phyloP scores from a whole-genome alignment of 2,797 vertebrate genomes.

The Hydrolagus colliei region DNA sequence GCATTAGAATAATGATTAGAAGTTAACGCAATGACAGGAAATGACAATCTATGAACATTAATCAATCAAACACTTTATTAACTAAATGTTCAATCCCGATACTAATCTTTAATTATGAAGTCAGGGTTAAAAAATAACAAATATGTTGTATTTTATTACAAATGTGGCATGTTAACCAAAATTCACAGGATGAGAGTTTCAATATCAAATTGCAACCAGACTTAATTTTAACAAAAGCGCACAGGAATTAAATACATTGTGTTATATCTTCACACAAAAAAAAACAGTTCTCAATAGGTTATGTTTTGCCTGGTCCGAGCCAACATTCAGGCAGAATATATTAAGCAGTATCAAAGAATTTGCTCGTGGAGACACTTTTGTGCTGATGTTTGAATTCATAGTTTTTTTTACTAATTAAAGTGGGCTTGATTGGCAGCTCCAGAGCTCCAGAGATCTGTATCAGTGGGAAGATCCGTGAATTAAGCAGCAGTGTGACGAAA shows the following conservation, averaged over 20 bases:
- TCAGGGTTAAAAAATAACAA: conserved; percentile 72
- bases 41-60: conserved; percentile 74
- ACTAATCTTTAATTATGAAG: conserved; percentile 81
- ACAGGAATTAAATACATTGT: conserved; percentile 16
- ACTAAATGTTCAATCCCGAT: conserved; percentile 74
- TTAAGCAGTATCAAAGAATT: conserved; percentile 31
- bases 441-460: conserved; percentile 47
- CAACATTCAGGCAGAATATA: conserved; percentile 32
- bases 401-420: conserved; percentile 44
- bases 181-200: conserved; percentile 12
- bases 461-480: conserved; percentile 51
- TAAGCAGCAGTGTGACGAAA: conserved; percentile 42
- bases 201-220: neutral
- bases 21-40: conserved; percentile 67
- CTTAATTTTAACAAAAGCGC: conserved; percentile 21
- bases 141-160: conserved; percentile 39
- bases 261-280: conserved; percentile 23
- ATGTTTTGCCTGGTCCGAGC: conserved; percentile 24
- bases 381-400: conserved; percentile 31
- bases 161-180: conserved; percentile 1
- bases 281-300: conserved; percentile 28
- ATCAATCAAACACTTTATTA: conserved; percentile 77
- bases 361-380: conserved; percentile 31
- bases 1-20: conserved; percentile 64
- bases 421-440: conserved; percentile 48